Percentiles rank a stretch among this genome's conserved stretches.
Evolutionary conservation across 2,113 vertebrate species (phyloP).

Genomic region (Rhabdomys dilectus): DNA sequence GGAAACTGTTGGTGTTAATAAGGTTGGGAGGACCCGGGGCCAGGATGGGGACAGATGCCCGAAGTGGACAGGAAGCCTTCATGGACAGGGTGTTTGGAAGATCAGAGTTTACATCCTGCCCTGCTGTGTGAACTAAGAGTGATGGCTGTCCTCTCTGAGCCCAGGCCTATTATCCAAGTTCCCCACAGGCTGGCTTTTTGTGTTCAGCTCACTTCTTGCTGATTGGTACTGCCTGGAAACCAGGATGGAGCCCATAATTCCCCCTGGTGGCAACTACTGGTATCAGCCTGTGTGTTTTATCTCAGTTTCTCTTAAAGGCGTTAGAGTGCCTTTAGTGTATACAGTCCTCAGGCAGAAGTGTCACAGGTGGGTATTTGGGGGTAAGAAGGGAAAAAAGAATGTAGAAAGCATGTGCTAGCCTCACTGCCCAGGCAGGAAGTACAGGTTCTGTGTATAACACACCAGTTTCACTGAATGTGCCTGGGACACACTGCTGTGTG

Average conservation of each 20-base stretch:
- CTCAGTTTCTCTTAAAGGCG: not conserved
- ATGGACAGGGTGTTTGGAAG: not conserved
- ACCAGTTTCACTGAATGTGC: accelerated
- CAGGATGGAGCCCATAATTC: not conserved
- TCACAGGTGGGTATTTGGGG: not conserved
- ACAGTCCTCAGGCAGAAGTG: not conserved
- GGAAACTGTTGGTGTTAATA: not conserved
- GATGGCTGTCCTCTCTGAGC: not conserved
- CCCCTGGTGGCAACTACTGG: slow-evolving; percentile 50
- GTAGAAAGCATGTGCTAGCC: accelerated
- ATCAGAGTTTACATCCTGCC: not conserved
- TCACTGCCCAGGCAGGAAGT: not conserved
- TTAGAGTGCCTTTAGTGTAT: not conserved
- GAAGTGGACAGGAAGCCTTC: not conserved
- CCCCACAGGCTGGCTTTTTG: too few species aligned
- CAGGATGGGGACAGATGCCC: not conserved
- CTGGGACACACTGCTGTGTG: not conserved
- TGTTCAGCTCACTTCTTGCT: not conserved
- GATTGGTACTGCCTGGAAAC: not conserved
- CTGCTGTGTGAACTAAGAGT: not conserved
- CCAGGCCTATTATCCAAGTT: too few species aligned
- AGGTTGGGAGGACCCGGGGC: too few species aligned
- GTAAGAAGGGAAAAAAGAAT: accelerated
- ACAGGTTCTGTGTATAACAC: not conserved
- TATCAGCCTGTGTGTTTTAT: not conserved